Conservation (phyloP, 2,888 invertebrate genomes). For the Blomia tropicalis region DNA sequence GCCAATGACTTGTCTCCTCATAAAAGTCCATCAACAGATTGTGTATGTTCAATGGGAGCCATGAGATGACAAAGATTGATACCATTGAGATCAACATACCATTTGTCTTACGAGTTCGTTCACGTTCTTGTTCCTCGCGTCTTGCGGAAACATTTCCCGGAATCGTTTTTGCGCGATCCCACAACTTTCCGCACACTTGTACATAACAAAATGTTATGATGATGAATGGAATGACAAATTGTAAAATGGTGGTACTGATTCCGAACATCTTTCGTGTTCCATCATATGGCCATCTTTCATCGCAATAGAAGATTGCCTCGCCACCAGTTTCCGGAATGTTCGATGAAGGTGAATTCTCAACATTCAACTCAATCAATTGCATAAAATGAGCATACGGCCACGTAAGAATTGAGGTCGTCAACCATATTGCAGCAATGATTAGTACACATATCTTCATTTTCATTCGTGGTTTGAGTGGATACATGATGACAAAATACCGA, state of each 20-base stretch:
- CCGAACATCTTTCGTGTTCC: constrained; percentile 60
- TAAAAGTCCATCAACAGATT: constrained; percentile 44
- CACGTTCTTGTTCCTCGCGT: constrained; percentile 74
- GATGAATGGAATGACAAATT: constrained; percentile 82
- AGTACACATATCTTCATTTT: constrained; percentile 64
- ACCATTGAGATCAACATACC: constrained; percentile 96
- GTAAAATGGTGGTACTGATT: constrained; percentile 66
- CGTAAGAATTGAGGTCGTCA: constrained; percentile 67
- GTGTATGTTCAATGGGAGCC: constrained; percentile 76
- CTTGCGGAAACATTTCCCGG: constrained; percentile 60
- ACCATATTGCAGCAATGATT: constrained; percentile 79
- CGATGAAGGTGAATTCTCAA: background rate
- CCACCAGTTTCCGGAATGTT: background rate
- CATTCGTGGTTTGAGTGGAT: constrained; percentile 84
- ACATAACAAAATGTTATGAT: constrained; percentile 88
- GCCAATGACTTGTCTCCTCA: constrained; percentile 17
- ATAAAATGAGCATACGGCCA: constrained; percentile 76
- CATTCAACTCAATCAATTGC: constrained; percentile 34
- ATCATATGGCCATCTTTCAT: constrained; percentile 78
- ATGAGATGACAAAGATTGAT: constrained; percentile 83
- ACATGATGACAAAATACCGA: constrained; percentile 88
- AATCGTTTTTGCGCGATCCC: constrained; percentile 59
- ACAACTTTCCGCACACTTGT: constrained; percentile 67
- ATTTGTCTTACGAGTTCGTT: constrained; percentile 75
- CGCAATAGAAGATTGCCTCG: constrained; percentile 48